Evolutionary conservation across 2,888 invertebrate species (phyloP).

Genomic region (Napeogenes sylphis): DNA sequence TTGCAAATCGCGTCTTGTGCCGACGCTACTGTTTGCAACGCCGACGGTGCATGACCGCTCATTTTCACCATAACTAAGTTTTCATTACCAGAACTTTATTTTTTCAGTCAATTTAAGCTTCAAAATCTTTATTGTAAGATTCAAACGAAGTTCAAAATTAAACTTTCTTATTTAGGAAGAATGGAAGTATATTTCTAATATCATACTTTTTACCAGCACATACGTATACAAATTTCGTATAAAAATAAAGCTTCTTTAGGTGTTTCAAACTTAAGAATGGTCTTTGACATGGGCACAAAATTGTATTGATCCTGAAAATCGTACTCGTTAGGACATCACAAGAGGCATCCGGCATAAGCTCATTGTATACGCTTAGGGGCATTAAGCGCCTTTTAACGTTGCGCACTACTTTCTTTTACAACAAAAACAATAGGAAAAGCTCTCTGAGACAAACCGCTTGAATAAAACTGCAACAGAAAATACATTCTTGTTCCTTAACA

Average conservation of each 20-base stretch:
- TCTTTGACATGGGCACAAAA: conserved; percentile 39
- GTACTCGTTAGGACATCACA: conserved; percentile 62
- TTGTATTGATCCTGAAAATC: conserved; percentile 65
- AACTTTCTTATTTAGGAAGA: too few relatives aligned
- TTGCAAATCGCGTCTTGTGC: conserved; percentile 41
- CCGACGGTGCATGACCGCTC: conserved; percentile 30
- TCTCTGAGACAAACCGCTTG: conserved; percentile 13
- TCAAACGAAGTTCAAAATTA: neutral
- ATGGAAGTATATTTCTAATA: too few relatives aligned
- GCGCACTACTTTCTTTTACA: conserved; percentile 63
- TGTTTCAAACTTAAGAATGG: conserved; percentile 10
- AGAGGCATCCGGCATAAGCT: conserved; percentile 58
- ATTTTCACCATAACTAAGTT: conserved; percentile 22
- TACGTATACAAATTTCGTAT: too few relatives aligned
- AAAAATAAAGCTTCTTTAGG: neutral
- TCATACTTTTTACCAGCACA: too few relatives aligned
- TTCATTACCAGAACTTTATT: conserved; percentile 28
- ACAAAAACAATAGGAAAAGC: conserved; percentile 22
- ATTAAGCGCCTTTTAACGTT: conserved; percentile 72
- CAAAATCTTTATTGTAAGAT: conserved; percentile 10
- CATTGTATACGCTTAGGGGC: conserved; percentile 63
- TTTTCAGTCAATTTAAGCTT: conserved; percentile 17
- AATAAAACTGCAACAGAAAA: conserved; percentile 2
- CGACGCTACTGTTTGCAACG: conserved; percentile 36
- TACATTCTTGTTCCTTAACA: too few relatives aligned